These are phyloP conservation scores for Pontoporia blainvillei DNA, from an alignment of 2,113 vertebrate genomes.

Conservation along the genomic window DNA sequence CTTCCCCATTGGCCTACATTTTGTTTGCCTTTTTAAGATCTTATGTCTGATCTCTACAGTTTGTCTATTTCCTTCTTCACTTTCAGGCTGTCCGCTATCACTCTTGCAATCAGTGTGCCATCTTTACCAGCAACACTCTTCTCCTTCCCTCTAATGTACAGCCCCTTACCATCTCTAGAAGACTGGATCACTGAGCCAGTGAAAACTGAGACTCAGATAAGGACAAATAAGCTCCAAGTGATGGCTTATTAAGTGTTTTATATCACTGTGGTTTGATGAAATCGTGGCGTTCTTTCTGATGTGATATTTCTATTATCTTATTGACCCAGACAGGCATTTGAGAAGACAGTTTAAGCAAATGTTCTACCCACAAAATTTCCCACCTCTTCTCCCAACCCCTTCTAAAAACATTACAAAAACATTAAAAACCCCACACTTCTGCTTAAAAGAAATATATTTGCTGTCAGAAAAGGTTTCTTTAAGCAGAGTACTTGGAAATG, in stretches of 20 bases:
- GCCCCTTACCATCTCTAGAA: neutral
- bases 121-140: neutral
- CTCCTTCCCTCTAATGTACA: neutral
- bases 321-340: neutral
- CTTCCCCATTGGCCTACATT: neutral
- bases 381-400: neutral
- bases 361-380: neutral
- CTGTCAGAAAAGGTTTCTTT: neutral
- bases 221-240: neutral
- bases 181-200: neutral
- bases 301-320: neutral
- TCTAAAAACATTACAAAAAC: neutral
- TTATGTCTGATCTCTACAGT: neutral
- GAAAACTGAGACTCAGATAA: neutral
- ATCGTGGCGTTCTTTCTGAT: neutral
- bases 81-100: neutral
- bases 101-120: neutral
- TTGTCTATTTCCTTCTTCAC: neutral
- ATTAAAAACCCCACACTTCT: neutral
- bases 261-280: neutral
- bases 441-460: neutral
- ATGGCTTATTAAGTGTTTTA: neutral
- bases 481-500: neutral
- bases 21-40: neutral
- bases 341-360: constrained; percentile 22